Evolutionary conservation across 1,140 invertebrate species (phyloP).

Genomic region (Cydia fagiglandana): DNA sequence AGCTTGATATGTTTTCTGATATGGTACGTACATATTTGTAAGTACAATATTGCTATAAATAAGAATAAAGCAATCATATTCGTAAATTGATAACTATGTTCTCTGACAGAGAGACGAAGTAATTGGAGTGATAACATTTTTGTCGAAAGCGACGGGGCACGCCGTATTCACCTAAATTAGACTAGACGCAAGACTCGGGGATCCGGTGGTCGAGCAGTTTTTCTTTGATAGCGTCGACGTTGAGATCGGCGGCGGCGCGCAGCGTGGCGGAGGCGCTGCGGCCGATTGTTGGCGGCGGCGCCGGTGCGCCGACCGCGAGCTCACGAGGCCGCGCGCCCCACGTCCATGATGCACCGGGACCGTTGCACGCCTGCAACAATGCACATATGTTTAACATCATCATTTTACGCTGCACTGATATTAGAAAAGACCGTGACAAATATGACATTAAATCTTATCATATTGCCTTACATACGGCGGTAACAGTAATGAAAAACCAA

Average conservation of each 20-base stretch:
- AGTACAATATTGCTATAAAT: neutral
- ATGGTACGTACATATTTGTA: neutral
- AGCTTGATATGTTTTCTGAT: conserved; percentile 1
- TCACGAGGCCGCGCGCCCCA: conserved; percentile 70
- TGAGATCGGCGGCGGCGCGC: conserved; percentile 70
- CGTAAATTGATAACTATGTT: neutral
- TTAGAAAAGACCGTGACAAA: no score
- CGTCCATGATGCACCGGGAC: conserved; percentile 75
- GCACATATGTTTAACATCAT: neutral
- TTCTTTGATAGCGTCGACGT: conserved; percentile 87
- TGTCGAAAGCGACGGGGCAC: neutral
- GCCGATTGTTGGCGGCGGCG: conserved; percentile 57
- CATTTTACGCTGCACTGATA: no score
- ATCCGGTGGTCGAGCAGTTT: conserved; percentile 86
- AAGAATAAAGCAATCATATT: neutral
- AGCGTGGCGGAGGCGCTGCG: conserved; percentile 59
- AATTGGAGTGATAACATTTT: neutral
- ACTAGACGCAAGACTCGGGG: conserved; percentile 87
- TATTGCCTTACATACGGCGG: no score
- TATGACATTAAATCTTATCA: no score
- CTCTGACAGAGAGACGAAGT: neutral
- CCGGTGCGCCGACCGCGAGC: conserved; percentile 63
- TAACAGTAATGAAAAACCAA: no score
- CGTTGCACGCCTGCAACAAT: conserved; percentile 58
- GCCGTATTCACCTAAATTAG: conserved; percentile 17